Evolutionary conservation across 2,797 vertebrate genomes (phyloP).

Genomic region (Sus cebifrons): DNA sequence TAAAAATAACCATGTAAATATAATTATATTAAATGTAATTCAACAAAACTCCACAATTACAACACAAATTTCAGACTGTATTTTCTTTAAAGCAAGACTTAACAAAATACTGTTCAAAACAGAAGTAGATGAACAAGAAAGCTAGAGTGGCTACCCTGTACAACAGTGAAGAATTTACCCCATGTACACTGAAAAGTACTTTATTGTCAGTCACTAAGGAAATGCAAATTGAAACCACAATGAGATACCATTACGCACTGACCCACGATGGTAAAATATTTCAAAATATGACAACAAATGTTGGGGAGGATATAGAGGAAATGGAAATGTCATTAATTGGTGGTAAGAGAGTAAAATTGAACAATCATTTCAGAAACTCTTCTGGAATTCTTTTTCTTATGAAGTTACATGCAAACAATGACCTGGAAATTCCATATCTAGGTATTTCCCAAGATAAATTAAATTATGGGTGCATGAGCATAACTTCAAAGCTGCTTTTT

Average conservation of each 20-base stretch:
- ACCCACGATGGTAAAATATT: not conserved
- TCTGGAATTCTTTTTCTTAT: not conserved
- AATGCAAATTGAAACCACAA: not conserved
- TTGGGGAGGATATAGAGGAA: not conserved
- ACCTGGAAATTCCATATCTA: not conserved
- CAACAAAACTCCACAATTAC: not conserved
- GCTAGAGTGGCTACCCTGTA: not conserved
- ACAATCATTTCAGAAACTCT: not conserved
- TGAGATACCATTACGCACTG: not conserved
- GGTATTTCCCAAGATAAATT: not conserved
- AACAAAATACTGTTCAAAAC: not conserved
- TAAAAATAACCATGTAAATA: not conserved
- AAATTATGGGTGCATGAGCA: not conserved
- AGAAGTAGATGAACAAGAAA: not conserved
- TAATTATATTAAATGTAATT: not conserved
- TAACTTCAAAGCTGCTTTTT: not conserved
- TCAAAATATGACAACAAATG: not conserved
- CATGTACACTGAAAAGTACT: not conserved
- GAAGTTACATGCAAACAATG: not conserved
- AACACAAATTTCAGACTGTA: not conserved
- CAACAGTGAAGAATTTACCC: not conserved
- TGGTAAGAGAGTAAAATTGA: not conserved
- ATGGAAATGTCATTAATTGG: not conserved
- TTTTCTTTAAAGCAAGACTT: not conserved
- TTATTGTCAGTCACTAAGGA: not conserved